Base-by-base conservation (phyloP, 1,140 invertebrate genomes). In the Psilanteris sp. region DNA sequence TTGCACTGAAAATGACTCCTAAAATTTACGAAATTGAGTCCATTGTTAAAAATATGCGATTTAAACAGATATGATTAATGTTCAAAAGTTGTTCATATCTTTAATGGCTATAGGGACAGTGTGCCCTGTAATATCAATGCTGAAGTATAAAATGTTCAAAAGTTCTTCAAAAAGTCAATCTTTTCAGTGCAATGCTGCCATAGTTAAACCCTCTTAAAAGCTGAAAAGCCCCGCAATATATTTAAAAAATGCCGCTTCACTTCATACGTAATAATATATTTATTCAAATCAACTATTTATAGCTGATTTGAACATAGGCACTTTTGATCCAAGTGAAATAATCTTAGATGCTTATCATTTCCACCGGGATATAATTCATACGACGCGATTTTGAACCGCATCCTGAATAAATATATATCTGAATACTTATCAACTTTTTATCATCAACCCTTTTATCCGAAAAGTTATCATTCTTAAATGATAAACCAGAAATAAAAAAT, bases 201-300 rank as follows among this genome's bases (percentile, higher is more conserved):
- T 8, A 29, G 20, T 41, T 15, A 18, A 59, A 44, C 26, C 39
- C 43, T 37, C 24, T 61, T 27, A 61, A 37, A 61, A 61, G 55
- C 41, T 37, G 4, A 14, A 34, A 59, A 48, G 26, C 41, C 41
- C 54, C 22, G 20, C 9, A 37, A 7, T 46, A 41, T 44, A 5
- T 18, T 39, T 27, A 62, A 62, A 61, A 61, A 64, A 64, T 64
- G 59, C 46, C 59, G 39, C 36, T 14, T 43, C 4, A 14, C 15
- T 55, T 41, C 26, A 11, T 37, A 37, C 24, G 6, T 64, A 48
- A 18, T 50, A 50, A 29, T 62, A 67, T 9, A 29, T 4, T 6
- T 8, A 26, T 4, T 24, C 41, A 9, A 3, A 26, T 10, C 41
- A 10, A 26, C 39, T 6, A 24, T 2, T 16, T 7, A 9, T 18